Evolutionary conservation across 2,888 invertebrate genomes (phyloP).

Genomic region (Acanthosepion esculentum): DNA sequence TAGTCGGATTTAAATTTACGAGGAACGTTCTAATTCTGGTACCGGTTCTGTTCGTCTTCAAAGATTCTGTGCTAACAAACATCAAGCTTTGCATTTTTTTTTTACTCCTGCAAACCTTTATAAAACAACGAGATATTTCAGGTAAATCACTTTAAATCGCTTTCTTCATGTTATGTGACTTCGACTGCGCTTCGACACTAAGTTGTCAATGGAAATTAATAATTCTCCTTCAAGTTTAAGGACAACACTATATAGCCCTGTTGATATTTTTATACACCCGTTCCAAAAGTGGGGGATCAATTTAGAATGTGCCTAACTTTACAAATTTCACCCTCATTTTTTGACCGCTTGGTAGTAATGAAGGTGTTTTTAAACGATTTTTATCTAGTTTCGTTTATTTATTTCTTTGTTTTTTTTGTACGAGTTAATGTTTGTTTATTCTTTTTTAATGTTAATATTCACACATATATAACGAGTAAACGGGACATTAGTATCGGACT

Average conservation of each 20-base stretch:
- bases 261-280: neutral
- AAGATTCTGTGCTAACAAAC: neutral
- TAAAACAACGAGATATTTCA: neutral
- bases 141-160: neutral
- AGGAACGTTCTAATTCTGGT: neutral
- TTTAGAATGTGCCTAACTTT: neutral
- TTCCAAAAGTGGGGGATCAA: neutral
- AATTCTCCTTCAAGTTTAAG: neutral
- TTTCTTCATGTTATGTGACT: neutral
- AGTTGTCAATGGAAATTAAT: conserved; percentile 6
- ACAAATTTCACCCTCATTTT: neutral
- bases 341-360: neutral
- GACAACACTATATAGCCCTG: neutral
- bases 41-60: neutral
- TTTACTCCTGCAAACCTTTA: neutral
- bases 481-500: no score
- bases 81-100: neutral
- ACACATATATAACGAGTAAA: no score
- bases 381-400: neutral
- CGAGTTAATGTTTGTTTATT: neutral
- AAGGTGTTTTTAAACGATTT: neutral
- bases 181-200: neutral
- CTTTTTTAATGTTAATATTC: neutral
- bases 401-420: neutral
- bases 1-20: neutral